Evolutionary conservation across 1,140 invertebrate species (phyloP).

Genomic region (Gonatopus flavifemur): DNA sequence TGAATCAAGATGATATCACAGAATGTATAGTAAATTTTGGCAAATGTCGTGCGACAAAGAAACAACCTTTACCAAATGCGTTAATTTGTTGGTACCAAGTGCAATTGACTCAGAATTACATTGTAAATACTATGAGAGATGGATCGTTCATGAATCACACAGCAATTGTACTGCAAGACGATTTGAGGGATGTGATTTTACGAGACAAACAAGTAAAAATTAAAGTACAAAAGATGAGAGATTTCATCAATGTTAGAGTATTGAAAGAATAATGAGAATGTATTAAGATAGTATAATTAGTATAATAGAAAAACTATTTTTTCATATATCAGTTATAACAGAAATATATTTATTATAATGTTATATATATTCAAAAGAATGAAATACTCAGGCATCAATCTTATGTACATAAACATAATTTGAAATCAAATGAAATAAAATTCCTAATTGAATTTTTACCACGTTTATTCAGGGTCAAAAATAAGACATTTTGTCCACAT

Average conservation of each 20-base stretch:
- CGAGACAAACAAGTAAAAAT: constrained; percentile 29
- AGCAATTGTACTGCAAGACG: constrained; percentile 37
- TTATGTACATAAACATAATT: too few species aligned
- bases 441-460: too few species aligned
- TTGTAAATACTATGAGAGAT: constrained; percentile 29
- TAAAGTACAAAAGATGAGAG: constrained; percentile 36
- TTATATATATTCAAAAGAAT: too few species aligned
- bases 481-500: too few species aligned
- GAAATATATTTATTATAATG: too few species aligned
- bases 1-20: constrained; percentile 27
- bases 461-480: too few species aligned
- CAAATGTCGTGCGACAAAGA: constrained; percentile 19
- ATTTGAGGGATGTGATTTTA: constrained; percentile 22
- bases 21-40: constrained; percentile 34
- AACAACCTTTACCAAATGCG: constrained; percentile 36
- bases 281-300: neutral
- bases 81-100: constrained; percentile 46
- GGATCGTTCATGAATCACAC: constrained; percentile 47
- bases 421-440: too few species aligned
- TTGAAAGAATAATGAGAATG: constrained; percentile 7
- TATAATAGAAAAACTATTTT: too few species aligned
- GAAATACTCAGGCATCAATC: too few species aligned
- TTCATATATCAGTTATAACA: too few species aligned
- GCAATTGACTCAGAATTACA: constrained; percentile 22
- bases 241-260: constrained; percentile 29